These are phyloP conservation scores for Corapipo altera DNA, from an alignment of 2,113 vertebrate genomes.

Conservation along the genomic window DNA sequence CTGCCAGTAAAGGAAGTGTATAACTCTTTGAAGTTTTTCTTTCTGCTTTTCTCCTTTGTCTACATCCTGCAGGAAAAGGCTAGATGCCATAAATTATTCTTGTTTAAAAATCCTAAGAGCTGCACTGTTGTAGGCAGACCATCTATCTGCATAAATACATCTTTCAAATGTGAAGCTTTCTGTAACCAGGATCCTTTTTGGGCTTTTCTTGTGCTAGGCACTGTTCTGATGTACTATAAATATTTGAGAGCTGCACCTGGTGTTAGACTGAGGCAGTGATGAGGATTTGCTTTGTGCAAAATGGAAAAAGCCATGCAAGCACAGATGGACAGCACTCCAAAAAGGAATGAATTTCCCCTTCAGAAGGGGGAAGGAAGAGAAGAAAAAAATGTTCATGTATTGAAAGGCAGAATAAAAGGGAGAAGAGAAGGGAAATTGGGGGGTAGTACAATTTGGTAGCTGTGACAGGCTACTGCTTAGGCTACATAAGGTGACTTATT, in stretches of 20 bases:
- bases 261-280: neutral
- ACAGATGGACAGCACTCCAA: neutral
- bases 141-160: neutral
- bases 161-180: neutral
- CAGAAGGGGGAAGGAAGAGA: neutral
- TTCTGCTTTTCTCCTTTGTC: slow-evolving; percentile 7
- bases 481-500: neutral
- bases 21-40: slow-evolving; percentile 46
- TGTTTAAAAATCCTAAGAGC: neutral
- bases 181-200: neutral
- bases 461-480: neutral
- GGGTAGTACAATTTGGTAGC: neutral
- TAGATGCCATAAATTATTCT: neutral
- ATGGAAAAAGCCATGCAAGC: neutral
- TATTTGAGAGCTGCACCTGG: neutral
- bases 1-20: slow-evolving; percentile 20
- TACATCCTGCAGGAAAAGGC: neutral
- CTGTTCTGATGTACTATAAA: neutral
- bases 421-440: neutral
- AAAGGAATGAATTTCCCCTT: neutral
- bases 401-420: neutral
- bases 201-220: neutral
- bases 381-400: neutral
- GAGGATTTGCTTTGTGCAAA: neutral
- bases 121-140: neutral